Conservation (phyloP, 2,113 vertebrate species). For the Bagarius yarrelli region DNA sequence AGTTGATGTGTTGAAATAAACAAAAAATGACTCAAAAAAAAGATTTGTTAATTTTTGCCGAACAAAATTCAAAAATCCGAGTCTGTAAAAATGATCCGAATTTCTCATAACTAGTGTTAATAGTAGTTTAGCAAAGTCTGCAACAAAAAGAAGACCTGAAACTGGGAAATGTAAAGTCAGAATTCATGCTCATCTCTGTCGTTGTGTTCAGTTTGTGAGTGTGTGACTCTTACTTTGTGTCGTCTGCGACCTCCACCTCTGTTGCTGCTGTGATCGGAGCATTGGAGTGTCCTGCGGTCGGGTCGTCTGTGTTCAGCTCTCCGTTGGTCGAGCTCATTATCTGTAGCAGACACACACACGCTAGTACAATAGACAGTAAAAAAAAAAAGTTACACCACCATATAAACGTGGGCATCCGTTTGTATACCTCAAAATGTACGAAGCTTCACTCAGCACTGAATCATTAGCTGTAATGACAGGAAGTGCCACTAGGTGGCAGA, state of each 20-base stretch:
- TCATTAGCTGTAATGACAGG: conserved; percentile 40
- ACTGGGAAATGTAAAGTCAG: too few species aligned
- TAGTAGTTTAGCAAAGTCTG: too few species aligned
- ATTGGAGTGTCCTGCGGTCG: conserved; percentile 93
- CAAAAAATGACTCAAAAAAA: too few species aligned
- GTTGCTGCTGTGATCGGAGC: conserved; percentile 94
- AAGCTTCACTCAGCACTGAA: neutral
- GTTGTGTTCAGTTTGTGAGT: too few species aligned
- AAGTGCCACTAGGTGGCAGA: conserved; percentile 62
- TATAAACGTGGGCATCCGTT: neutral
- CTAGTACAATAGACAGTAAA: neutral
- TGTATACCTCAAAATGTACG: neutral
- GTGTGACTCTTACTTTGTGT: conserved; percentile 85
- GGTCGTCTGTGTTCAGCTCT: conserved; percentile 94
- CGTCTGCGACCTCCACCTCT: conserved; percentile 92
- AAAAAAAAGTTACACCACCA: neutral
- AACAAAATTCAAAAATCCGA: too few species aligned
- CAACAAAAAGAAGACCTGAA: too few species aligned
- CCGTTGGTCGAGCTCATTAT: conserved; percentile 97
- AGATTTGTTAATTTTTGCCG: too few species aligned
- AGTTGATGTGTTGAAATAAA: too few species aligned
- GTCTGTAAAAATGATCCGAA: too few species aligned
- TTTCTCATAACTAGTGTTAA: too few species aligned
- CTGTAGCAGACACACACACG: conserved; percentile 62
- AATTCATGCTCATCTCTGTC: too few species aligned